A percentile compares a stretch with the other conserved stretches of the same genome.
Evolutionary conservation across 2,113 vertebrate species (phyloP).

Genomic region (Sylvia atricapilla): DNA sequence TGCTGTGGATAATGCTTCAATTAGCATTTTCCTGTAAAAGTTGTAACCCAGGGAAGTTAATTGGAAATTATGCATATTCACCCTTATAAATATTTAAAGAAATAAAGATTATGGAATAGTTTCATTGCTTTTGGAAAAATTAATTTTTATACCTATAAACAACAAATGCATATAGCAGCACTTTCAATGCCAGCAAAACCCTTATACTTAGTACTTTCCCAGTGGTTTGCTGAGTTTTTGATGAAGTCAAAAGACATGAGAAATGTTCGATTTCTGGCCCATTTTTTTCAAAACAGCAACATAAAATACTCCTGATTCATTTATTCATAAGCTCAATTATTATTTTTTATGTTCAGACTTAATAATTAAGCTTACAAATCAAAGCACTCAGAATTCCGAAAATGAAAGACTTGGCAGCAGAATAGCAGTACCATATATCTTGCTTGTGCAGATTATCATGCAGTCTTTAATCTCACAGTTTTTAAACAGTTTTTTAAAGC

Average conservation of each 20-base stretch:
- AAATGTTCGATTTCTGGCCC: not conserved
- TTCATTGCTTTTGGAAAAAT: constrained; percentile 28
- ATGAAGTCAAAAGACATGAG: accelerated
- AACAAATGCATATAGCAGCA: not conserved
- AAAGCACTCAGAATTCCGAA: not conserved
- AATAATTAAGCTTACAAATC: not conserved
- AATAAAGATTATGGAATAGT: not conserved
- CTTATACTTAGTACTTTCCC: not conserved
- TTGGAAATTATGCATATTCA: constrained; percentile 38
- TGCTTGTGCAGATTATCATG: not conserved
- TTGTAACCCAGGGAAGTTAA: constrained; percentile 17
- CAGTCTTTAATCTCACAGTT: not conserved
- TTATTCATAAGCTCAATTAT: not conserved
- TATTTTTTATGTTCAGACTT: not conserved
- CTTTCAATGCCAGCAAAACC: not conserved
- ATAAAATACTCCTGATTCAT: not conserved
- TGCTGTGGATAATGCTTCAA: not conserved
- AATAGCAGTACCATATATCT: not conserved
- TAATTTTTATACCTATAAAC: not conserved
- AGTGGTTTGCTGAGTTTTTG: not conserved
- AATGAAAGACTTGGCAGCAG: accelerated
- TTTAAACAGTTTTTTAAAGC: no score
- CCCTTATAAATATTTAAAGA: constrained; percentile 52
- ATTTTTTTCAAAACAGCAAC: not conserved
- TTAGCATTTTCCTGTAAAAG: not conserved